A percentile compares a stretch with the other conserved stretches of the same genome.
phyloP scores from a whole-genome alignment of 2,888 invertebrate genomes.

The Leptogaster cylindrica region DNA sequence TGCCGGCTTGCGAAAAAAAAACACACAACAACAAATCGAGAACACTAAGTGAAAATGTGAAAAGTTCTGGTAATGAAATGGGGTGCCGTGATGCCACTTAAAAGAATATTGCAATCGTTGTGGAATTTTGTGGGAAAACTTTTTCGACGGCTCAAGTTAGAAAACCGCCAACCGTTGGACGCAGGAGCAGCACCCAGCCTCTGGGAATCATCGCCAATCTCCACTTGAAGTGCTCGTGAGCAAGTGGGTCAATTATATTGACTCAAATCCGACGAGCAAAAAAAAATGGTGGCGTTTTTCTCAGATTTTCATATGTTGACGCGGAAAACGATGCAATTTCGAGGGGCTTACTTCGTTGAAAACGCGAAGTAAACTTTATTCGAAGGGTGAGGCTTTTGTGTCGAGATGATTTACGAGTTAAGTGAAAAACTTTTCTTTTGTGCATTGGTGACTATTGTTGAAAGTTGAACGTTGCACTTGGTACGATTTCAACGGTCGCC shows the following conservation, averaged over 20 bases:
- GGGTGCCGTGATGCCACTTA: constrained; percentile 19
- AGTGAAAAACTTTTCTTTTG: constrained; percentile 36
- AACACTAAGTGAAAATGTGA: constrained; percentile 31
- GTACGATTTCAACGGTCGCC: not conserved
- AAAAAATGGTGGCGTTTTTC: not conserved
- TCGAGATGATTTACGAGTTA: constrained; percentile 30
- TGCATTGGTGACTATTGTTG: constrained; percentile 28
- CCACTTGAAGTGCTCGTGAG: not conserved
- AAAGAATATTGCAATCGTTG: constrained; percentile 28
- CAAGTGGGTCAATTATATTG: constrained; percentile 12
- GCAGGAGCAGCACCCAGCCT: too few relatives aligned
- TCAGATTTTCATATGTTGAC: not conserved
- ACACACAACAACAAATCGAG: constrained; percentile 15
- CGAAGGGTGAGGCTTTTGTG: constrained; percentile 15
- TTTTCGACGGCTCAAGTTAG: not conserved
- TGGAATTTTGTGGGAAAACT: constrained; percentile 3
- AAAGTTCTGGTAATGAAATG: constrained; percentile 32
- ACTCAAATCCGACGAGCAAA: constrained; percentile 2
- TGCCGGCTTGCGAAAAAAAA: not conserved
- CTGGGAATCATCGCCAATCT: not conserved
- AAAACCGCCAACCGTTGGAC: too few relatives aligned
- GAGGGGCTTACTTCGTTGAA: not conserved
- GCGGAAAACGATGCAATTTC: too few relatives aligned
- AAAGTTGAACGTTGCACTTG: too few relatives aligned
- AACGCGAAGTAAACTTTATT: not conserved